phyloP scores from a whole-genome alignment of 2,888 invertebrate genomes.

The Ceramica pisi region DNA sequence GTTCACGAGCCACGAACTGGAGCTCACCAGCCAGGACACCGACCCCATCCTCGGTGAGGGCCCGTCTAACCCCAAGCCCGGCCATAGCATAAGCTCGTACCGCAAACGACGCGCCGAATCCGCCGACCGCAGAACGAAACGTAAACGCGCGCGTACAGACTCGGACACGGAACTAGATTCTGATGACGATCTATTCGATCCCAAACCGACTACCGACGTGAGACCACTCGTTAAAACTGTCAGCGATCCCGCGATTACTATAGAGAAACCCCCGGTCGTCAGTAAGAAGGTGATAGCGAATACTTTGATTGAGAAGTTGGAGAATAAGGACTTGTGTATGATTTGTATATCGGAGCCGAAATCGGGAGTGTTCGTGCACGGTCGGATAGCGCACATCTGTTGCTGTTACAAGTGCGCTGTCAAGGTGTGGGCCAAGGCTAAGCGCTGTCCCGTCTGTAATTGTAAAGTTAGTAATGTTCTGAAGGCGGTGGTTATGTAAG shows the following conservation, averaged over 20 bases:
- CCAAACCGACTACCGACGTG: constrained; percentile 63
- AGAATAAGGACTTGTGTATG: constrained; percentile 88
- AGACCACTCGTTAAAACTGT: constrained; percentile 80
- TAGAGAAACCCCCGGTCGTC: constrained; percentile 68
- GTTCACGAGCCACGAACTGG: neutral
- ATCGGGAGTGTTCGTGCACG: constrained; percentile 93
- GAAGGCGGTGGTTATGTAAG: constrained; percentile 90
- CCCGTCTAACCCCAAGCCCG: constrained; percentile 20
- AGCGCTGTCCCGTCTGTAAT: constrained; percentile 93
- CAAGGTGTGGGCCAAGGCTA: constrained; percentile 92
- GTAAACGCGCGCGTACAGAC: constrained; percentile 67
- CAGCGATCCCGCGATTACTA: constrained; percentile 84
- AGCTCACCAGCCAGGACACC: constrained; percentile 24
- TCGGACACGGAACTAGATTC: constrained; percentile 72
- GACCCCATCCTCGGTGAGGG: constrained; percentile 62
- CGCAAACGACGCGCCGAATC: constrained; percentile 77
- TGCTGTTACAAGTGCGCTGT: constrained; percentile 94
- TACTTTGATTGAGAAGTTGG: constrained; percentile 75
- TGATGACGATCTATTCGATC: constrained; percentile 50
- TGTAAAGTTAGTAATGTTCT: constrained; percentile 92
- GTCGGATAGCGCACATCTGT: constrained; percentile 92
- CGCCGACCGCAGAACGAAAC: constrained; percentile 75
- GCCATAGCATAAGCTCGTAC: constrained; percentile 40
- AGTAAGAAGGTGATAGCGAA: constrained; percentile 75
- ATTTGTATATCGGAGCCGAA: constrained; percentile 92